Evolutionary conservation across 2,113 vertebrate species (phyloP).

Genomic region (Leptobrachium leishanense): DNA sequence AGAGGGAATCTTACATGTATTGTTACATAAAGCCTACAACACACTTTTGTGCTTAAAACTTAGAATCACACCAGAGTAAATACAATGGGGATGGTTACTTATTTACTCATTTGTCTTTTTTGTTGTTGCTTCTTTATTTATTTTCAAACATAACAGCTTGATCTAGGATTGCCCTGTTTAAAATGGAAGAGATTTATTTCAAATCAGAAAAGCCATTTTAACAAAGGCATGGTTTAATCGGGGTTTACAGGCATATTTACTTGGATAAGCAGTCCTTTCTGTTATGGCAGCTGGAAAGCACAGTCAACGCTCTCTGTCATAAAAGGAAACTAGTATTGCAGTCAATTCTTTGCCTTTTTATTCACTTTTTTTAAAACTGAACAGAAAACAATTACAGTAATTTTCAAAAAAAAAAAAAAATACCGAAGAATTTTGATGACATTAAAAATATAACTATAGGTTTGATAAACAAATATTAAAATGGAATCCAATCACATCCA

Average conservation of each 20-base stretch:
- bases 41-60: too few relatives aligned
- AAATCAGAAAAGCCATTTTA: slow-evolving; percentile 44
- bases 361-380: background rate
- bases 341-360: background rate
- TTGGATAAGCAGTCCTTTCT: slow-evolving; percentile 34
- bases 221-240: slow-evolving; percentile 35
- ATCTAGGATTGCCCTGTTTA: slow-evolving; percentile 40
- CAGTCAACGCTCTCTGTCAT: slow-evolving; percentile 27
- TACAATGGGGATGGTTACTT: too few relatives aligned
- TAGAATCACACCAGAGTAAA: too few relatives aligned
- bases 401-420: too few relatives aligned
- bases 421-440: too few relatives aligned
- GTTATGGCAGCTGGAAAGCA: background rate
- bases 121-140: background rate
- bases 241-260: slow-evolving; percentile 23
- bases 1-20: too few relatives aligned
- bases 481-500: too few relatives aligned
- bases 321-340: slow-evolving; percentile 12
- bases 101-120: too few relatives aligned
- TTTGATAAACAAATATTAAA: too few relatives aligned
- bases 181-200: slow-evolving; percentile 42
- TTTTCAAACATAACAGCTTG: slow-evolving; percentile 39
- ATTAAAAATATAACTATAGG: too few relatives aligned
- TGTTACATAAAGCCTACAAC: too few relatives aligned
- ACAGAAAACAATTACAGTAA: too few relatives aligned